Conservation (phyloP, 53 echinoderm and acorn worm genomes). For the Antedon mediterranea region DNA sequence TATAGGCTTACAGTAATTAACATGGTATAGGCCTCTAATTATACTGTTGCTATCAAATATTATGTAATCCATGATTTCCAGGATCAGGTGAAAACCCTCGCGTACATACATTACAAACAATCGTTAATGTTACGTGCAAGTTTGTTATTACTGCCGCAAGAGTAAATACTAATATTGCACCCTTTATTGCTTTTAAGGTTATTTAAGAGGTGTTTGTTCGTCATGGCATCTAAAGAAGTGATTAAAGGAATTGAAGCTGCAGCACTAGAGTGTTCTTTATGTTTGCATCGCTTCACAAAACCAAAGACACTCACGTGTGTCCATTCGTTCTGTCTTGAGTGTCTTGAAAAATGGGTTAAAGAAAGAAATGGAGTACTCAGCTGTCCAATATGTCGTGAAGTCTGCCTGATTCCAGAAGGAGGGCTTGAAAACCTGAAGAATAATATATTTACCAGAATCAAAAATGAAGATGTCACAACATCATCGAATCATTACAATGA, state of each 20-base stretch:
- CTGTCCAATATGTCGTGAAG: background rate
- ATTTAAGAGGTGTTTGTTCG: too few relatives aligned
- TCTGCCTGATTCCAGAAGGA: background rate
- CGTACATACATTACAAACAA: too few relatives aligned
- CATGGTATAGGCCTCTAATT: too few relatives aligned
- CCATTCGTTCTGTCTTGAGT: background rate
- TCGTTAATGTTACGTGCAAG: too few relatives aligned
- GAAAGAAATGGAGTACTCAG: background rate
- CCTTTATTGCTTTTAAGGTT: too few relatives aligned
- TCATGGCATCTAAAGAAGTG: background rate
- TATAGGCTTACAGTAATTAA: too few relatives aligned
- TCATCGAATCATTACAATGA: background rate
- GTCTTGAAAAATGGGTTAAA: background rate
- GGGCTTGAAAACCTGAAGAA: background rate
- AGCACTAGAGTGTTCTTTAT: background rate
- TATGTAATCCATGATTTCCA: too few relatives aligned
- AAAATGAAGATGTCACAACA: background rate
- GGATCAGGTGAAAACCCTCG: too few relatives aligned
- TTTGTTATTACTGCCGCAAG: too few relatives aligned
- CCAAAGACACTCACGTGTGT: background rate
- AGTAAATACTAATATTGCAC: too few relatives aligned
- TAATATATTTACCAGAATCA: background rate
- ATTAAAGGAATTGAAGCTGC: background rate
- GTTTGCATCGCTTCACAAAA: background rate
- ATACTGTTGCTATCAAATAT: too few relatives aligned